Evolutionary conservation across 2,797 vertebrate genomes (phyloP), one percentile per base, ranked within the genome.

Genomic region (Lateolabrax maculatus): DNA sequence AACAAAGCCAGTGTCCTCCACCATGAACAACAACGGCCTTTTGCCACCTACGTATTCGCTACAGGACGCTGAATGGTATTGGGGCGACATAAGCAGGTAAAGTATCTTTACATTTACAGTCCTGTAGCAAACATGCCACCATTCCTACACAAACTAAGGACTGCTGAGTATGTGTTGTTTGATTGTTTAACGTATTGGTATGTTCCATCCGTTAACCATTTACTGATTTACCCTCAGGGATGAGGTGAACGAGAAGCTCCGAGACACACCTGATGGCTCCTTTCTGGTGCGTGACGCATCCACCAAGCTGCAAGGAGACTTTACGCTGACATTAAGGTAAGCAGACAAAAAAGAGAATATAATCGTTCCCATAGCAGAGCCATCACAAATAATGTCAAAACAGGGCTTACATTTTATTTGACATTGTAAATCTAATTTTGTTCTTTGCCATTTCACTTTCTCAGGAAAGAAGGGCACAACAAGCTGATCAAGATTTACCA

Each of bases 401-500:
- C 21, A 0, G 6, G 3, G 9, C 6, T 52, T 16, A 25, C 5
- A 1, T 65, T 60, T 19, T 19, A 12, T 55, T 69, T 64, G 23
- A n/a, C 2, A 0, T 29, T 11, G 6, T 29, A 13, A 7, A 55
- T 74, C 3, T 49, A 0, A 79, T 58, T 56, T 29, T 57, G 8
- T 27, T n/a, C 18, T 41, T 34, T 18, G 12, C 0, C 36, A 0
- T 13, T 41, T 62, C 4, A 1, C 29, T 25, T 9, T 64, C 13
- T 15, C 92, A 99, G 98, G 95, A 99, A 99, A 93, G 97, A 98
- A 44, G 97, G 97, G 63, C 97, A 97, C 94, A 99, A 98, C 94
- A 98, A 98, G 63, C 92, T 99, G 89, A 99, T 99, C 83, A 98
- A 98, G 94, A 98, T 99, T 87, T 98, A 98, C 88, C 97, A 99